A percentile compares a stretch with the other conserved stretches of the same genome.
Conservation (phyloP, 2,797 vertebrate species). For the Mus caroli region DNA sequence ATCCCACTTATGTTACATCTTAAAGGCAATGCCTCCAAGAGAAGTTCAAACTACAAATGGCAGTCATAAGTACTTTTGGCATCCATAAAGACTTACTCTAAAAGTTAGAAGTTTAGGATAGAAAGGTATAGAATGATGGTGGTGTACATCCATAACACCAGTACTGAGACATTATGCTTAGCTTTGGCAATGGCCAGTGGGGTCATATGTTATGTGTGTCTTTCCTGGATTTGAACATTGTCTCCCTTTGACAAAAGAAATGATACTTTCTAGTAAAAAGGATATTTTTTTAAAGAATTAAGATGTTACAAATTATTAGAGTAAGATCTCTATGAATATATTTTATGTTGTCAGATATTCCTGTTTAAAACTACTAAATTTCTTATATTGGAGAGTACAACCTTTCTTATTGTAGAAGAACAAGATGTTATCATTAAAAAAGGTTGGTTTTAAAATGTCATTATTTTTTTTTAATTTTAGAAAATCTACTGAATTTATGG, state of each 20-base stretch:
- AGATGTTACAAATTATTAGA: background rate
- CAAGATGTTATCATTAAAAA: slow-evolving; percentile 20
- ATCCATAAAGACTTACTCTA: too few relatives aligned
- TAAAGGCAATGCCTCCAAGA: slow-evolving; percentile 6
- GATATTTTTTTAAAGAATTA: background rate
- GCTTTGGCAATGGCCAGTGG: slow-evolving; percentile 11
- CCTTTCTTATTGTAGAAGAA: slow-evolving; percentile 1
- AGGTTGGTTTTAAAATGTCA: slow-evolving; percentile 34
- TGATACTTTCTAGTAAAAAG: slow-evolving; percentile 35
- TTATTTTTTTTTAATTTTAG: slow-evolving; percentile 49
- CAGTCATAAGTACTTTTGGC: background rate
- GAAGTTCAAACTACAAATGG: slow-evolving; percentile 23
- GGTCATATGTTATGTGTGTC: background rate
- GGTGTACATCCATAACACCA: too few relatives aligned
- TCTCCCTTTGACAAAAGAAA: slow-evolving; percentile 22
- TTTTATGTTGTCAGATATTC: background rate
- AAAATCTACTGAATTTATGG: slow-evolving; percentile 16
- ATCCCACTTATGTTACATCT: background rate
- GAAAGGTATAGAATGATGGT: too few relatives aligned
- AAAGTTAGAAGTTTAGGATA: too few relatives aligned
- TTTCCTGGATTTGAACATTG: slow-evolving; percentile 42
- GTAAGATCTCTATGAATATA: slow-evolving; percentile 22
- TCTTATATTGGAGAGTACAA: background rate
- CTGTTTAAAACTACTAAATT: slow-evolving; percentile 32
- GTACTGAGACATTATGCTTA: slow-evolving; percentile 24